Evolutionary conservation across 2,888 invertebrate genomes (phyloP).

Genomic region (Zele albiditarsus): DNA sequence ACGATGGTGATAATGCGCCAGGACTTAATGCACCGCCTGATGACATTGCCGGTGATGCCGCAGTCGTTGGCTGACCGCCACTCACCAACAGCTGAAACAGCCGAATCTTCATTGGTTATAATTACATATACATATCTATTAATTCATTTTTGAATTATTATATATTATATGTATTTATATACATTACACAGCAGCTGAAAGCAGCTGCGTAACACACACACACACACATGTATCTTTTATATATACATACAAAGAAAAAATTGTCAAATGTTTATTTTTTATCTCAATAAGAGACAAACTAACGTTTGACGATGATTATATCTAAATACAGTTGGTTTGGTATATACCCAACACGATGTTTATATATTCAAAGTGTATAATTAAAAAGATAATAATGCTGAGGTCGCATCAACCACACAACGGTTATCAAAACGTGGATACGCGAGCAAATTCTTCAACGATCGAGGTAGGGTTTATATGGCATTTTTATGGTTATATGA

Average conservation of each 20-base stretch:
- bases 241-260: not conserved
- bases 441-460: slow-evolving; percentile 20
- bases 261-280: not conserved
- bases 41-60: slow-evolving; percentile 82
- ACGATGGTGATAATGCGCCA: slow-evolving; percentile 78
- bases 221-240: not conserved
- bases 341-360: not conserved
- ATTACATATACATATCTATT: slow-evolving; percentile 31
- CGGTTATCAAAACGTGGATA: slow-evolving; percentile 18
- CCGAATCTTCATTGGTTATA: slow-evolving; percentile 3
- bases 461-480: slow-evolving; percentile 1
- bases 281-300: slow-evolving; percentile 1
- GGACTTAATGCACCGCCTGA: slow-evolving; percentile 85
- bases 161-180: not conserved
- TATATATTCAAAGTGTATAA: not conserved
- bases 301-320: slow-evolving; percentile 1
- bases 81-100: slow-evolving; percentile 82
- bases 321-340: not conserved
- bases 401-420: slow-evolving; percentile 12
- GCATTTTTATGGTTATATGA: slow-evolving; percentile 33
- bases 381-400: slow-evolving; percentile 17
- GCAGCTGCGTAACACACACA: not conserved
- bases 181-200: not conserved
- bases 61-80: slow-evolving; percentile 81
- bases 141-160: slow-evolving; percentile 27